Conservation (phyloP, 1,140 invertebrate genomes). For the Ganaspis sp. region DNA sequence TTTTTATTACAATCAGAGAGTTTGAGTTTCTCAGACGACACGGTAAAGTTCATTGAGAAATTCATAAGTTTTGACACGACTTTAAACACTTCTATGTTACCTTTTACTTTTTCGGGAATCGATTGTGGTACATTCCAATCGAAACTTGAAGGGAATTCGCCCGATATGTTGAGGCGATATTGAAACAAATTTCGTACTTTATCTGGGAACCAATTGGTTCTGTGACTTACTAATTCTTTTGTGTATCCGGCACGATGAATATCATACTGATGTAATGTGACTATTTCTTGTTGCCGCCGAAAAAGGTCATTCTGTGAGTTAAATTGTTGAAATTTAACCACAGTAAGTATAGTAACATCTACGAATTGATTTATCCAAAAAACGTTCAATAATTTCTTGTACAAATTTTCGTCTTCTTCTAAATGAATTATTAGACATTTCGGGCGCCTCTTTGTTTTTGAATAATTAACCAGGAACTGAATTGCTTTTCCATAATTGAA, state of each 20-base stretch:
- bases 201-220: background rate
- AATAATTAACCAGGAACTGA: background rate
- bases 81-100: background rate
- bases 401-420: background rate
- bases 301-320: background rate
- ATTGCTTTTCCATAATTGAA: background rate
- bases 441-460: background rate
- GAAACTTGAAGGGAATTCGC: background rate
- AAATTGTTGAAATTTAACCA: background rate
- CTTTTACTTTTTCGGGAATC: background rate
- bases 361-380: background rate
- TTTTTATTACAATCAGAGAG: background rate
- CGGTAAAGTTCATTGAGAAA: background rate
- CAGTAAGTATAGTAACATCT: background rate
- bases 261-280: background rate
- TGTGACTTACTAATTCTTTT: background rate
- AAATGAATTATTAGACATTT: slow-evolving; percentile 1
- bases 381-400: background rate
- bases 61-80: background rate
- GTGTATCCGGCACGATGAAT: background rate
- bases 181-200: background rate
- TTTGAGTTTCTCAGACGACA: background rate
- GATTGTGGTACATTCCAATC: no score
- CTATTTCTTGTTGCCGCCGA: background rate
- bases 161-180: background rate